Evolutionary conservation across 2,888 invertebrate genomes (phyloP).

Genomic region (Idaea dimidiata): DNA sequence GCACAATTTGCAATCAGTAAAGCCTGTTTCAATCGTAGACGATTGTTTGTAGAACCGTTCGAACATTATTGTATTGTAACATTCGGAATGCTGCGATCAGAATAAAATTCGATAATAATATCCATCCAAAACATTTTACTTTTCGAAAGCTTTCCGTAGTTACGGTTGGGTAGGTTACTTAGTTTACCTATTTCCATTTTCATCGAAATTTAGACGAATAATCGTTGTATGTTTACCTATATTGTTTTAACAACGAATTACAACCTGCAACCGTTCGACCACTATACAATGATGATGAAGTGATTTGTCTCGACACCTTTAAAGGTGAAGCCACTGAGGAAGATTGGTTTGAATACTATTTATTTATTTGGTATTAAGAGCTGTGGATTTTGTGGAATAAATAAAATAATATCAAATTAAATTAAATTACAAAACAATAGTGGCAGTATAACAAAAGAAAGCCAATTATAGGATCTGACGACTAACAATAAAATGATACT

Average conservation of each 20-base stretch:
- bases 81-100: constrained; percentile 24
- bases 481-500: too few species aligned
- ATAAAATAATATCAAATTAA: too few species aligned
- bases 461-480: too few species aligned
- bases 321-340: too few species aligned
- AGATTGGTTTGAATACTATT: too few species aligned
- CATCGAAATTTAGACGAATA: not conserved
- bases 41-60: constrained; percentile 55
- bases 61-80: constrained; percentile 44
- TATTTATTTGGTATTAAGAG: too few species aligned
- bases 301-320: too few species aligned
- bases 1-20: constrained; percentile 74
- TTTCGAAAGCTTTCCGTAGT: not conserved
- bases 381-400: too few species aligned
- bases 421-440: too few species aligned
- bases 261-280: not conserved
- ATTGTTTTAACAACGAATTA: not conserved
- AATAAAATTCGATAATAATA: constrained; percentile 27
- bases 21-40: constrained; percentile 58
- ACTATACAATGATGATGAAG: too few species aligned
- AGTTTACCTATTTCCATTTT: not conserved
- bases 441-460: too few species aligned
- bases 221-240: not conserved
- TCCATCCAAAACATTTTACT: constrained; percentile 4
- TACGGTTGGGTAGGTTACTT: not conserved